A percentile compares a stretch with the other conserved stretches of the same genome.
phyloP scores from a whole-genome alignment of 2,888 invertebrate species.

The Agriopis leucophaearia region DNA sequence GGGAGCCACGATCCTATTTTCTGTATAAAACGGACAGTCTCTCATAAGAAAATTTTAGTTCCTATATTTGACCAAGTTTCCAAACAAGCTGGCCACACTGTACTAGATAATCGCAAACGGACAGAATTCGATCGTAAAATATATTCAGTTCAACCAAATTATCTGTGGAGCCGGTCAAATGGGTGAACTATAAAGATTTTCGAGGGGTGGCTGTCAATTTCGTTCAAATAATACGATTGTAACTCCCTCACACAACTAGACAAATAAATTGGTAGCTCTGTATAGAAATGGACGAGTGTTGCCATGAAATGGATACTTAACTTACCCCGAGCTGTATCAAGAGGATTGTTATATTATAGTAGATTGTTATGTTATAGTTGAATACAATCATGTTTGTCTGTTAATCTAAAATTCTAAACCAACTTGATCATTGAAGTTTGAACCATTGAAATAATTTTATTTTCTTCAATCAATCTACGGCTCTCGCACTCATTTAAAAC shows the following conservation, averaged over 20 bases:
- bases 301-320: conserved; percentile 51
- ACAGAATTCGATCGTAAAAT: conserved; percentile 37
- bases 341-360: background rate
- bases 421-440: too few species aligned
- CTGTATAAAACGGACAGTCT: background rate
- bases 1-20: background rate
- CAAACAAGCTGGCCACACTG: background rate
- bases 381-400: conserved; percentile 4
- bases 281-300: conserved; percentile 34
- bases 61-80: background rate
- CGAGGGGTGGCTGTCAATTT: background rate
- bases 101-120: conserved; percentile 25
- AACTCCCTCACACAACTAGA: background rate
- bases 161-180: background rate
- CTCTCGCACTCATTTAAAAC: too few species aligned
- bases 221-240: background rate
- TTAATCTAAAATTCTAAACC: background rate
- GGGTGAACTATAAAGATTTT: background rate
- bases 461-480: too few species aligned
- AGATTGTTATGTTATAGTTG: background rate
- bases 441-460: too few species aligned
- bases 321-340: conserved; percentile 36
- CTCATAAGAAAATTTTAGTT: background rate
- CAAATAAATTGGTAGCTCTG: background rate
- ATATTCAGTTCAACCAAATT: conserved; percentile 1